These are phyloP conservation scores for Periophthalmus magnuspinnatus DNA, from an alignment of 2,797 vertebrate genomes.

Conservation along the genomic window DNA sequence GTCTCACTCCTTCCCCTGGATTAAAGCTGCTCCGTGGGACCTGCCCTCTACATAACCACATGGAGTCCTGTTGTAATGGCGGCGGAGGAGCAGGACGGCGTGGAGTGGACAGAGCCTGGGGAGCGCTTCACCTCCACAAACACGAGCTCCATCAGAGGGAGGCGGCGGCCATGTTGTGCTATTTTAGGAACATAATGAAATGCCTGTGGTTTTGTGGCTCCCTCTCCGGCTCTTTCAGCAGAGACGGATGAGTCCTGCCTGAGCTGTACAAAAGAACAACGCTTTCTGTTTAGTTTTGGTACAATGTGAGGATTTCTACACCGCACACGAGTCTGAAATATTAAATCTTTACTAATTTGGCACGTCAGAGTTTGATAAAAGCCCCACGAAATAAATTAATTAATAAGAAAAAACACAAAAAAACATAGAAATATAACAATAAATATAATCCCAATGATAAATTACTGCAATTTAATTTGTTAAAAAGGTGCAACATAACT, in stretches of 20 bases:
- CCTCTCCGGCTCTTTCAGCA: not conserved
- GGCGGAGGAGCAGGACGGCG: not conserved
- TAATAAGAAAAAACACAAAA: too few species aligned
- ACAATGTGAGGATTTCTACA: not conserved
- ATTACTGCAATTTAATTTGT: too few species aligned
- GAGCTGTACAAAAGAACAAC: not conserved
- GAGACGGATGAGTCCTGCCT: not conserved
- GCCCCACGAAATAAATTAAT: too few species aligned
- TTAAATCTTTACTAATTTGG: not conserved
- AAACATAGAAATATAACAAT: too few species aligned
- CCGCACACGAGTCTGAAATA: not conserved
- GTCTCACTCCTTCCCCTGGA: constrained; percentile 7
- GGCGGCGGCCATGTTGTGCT: not conserved
- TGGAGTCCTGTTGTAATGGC: constrained; percentile 21
- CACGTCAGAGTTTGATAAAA: not conserved
- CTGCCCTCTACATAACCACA: constrained; percentile 26
- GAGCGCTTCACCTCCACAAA: constrained; percentile 4
- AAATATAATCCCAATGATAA: too few species aligned
- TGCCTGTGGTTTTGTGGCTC: constrained; percentile 10
- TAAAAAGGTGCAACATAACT: too few species aligned
- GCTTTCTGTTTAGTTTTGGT: not conserved
- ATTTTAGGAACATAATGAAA: constrained; percentile 15
- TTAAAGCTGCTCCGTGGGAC: constrained; percentile 24
- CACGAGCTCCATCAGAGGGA: not conserved
- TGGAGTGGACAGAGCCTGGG: constrained; percentile 12